phyloP scores from a whole-genome alignment of 2,113 vertebrate genomes.

The Proteles cristata region DNA sequence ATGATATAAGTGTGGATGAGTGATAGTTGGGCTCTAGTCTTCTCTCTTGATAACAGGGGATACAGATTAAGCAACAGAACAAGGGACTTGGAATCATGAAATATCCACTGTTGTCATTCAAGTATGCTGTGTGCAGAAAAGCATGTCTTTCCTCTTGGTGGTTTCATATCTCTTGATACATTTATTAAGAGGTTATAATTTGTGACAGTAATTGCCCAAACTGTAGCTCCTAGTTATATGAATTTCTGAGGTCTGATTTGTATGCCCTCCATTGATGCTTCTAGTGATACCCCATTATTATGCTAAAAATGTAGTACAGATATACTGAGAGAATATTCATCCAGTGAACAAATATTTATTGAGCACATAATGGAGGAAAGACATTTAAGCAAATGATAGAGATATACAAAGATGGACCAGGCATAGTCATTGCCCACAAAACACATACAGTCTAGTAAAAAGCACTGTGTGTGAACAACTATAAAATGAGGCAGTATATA shows the following conservation, averaged over 20 bases:
- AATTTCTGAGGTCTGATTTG: not conserved
- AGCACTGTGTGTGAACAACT: not conserved
- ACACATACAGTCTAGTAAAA: not conserved
- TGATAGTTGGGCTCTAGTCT: not conserved
- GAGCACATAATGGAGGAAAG: not conserved
- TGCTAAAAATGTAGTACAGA: not conserved
- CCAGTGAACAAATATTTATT: not conserved
- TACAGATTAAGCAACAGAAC: not conserved
- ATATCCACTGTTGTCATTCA: not conserved
- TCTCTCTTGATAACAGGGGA: not conserved
- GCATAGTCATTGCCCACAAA: not conserved
- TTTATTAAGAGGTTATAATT: not conserved
- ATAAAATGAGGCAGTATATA: not conserved
- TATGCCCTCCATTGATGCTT: not conserved
- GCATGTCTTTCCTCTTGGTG: not conserved
- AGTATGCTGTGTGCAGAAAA: not conserved
- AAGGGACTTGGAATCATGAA: not conserved
- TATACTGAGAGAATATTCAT: not conserved
- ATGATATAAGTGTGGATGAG: not conserved
- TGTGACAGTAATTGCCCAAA: not conserved
- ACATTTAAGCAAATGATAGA: not conserved
- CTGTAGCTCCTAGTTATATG: not conserved
- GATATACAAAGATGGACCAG: not conserved
- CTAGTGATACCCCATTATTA: not conserved
- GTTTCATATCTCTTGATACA: not conserved